Evolutionary conservation across 2,888 invertebrate genomes (phyloP).

Genomic region (Lithophane leautieri): DNA sequence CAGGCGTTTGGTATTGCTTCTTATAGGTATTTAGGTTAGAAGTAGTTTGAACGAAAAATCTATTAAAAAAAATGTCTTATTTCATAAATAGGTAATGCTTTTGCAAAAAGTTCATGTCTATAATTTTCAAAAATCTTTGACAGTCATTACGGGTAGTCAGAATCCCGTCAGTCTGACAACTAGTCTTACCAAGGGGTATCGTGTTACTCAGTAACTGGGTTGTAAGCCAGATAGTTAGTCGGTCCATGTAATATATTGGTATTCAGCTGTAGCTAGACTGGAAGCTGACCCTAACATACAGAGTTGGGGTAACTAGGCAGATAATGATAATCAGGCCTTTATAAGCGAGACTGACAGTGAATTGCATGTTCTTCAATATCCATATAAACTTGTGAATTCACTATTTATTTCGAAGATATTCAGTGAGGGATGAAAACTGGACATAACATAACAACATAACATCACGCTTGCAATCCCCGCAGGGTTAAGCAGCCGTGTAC

Average conservation of each 20-base stretch:
- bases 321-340: neutral
- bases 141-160: neutral
- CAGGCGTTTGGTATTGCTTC: constrained; percentile 19
- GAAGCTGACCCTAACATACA: too few relatives aligned
- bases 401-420: neutral
- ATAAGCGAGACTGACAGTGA: neutral
- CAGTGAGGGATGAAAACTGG: neutral
- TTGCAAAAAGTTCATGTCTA: neutral
- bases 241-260: too few relatives aligned
- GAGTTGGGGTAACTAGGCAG: too few relatives aligned
- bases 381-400: neutral
- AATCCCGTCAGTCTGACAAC: neutral
- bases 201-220: neutral
- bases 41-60: neutral
- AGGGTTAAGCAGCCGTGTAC: too few relatives aligned
- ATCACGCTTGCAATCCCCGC: too few relatives aligned
- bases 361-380: neutral
- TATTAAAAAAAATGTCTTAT: neutral
- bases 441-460: neutral
- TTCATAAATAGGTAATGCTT: too few relatives aligned
- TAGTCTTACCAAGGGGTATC: neutral
- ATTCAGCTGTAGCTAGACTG: too few relatives aligned
- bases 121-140: neutral
- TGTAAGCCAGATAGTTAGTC: neutral
- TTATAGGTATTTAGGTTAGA: neutral